Base-by-base conservation (phyloP, 2,113 vertebrate species). In the Myodes glareolus region DNA sequence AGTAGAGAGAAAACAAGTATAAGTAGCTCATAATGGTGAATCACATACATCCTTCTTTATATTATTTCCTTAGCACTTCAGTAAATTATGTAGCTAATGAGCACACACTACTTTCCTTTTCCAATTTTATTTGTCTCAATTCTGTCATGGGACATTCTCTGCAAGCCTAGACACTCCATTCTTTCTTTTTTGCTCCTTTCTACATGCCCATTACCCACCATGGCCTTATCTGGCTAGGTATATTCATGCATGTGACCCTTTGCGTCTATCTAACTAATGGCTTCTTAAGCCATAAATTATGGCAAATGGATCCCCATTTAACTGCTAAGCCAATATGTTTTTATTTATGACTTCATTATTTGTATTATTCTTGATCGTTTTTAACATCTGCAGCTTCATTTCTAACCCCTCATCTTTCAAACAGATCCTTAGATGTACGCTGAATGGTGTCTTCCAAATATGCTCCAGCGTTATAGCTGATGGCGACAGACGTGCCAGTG, bases 231-330 rank as follows among this genome's bases (percentile, higher is more conserved):
- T 47, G 75, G 36, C 77, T 85, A 19, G 52, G 29, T 58, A 11
- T 67, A 50, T 42, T 42, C 36, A 42, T 86, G 45, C 75, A 36
- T 63, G 36, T 45, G 19, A 19, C 55, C 55, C n/a, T 78, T 93
- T 36, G 31, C 6, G 42, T 36, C 19, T 31, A 39, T 73, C 55
- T 63, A 77, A 61, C 1, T 77, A 58, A 93, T 95, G 65, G 73
- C 39, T 36, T 95, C 90, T 92, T 31, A 61, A 91, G 80, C 85
- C 27, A 90, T 67, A 92, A 92, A 92, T 29, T n/a, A 77, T 21
- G 47, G 36, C 50, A 73, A 33, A 25, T 3, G 50, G 68, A 52
- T 42, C 29, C 14, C 21, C 75, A 10, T 86, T 91, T 42, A 84
- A 90, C 5, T n/a, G 33, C 16, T n/a, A 2, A 55, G 21, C 70